Evolutionary conservation across 2,888 invertebrate species (phyloP), one percentile per base, ranked within the genome.

Genomic region (Tolmerus cingulatus): DNA sequence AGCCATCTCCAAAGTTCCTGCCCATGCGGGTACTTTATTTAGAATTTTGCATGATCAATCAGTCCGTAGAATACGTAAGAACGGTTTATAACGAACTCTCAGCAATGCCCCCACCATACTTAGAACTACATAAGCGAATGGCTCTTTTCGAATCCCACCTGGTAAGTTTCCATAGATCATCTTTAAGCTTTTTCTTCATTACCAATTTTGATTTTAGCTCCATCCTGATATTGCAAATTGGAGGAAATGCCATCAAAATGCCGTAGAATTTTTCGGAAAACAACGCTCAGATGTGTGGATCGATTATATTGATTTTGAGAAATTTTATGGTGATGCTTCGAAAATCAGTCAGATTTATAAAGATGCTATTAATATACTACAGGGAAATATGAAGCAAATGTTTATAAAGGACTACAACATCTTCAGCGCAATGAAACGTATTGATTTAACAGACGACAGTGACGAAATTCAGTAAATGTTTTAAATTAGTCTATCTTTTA

Each of bases 281-380:
- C 93, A 93, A 4, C 94, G 94, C 90, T 92, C 94, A 5, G 94
- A 95, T 88, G 93, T 97, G 19, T 97, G 97, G 97, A 93, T 96
- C 89, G 94, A 96, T 90, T 96, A 95, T 90, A 94, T 97, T 86
- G 93, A 93, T 88, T 96, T 96, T 92, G 96, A 96, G 93, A 93
- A 94, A 88, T 93, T 94, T 89, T 92, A 93, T 89, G 95, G 96
- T 4, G 94, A 95, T 88, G 92, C 94, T 0, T 93, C 94, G 89
- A 93, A 92, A 87, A 93, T 94, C 46, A 93, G 94, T 0, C 91
- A 93, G 2, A 92, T 96, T 43, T 94, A 95, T 89, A 94, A 94
- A 89, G 94, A 95, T 90, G 96, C 96, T 34, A 92, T 95, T 74
- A 93, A 94, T 88, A 93, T 93, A 1, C 92, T 96, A 84, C 93